phyloP scores from a whole-genome alignment of 2,888 invertebrate species.

The Lepas anatifera region DNA sequence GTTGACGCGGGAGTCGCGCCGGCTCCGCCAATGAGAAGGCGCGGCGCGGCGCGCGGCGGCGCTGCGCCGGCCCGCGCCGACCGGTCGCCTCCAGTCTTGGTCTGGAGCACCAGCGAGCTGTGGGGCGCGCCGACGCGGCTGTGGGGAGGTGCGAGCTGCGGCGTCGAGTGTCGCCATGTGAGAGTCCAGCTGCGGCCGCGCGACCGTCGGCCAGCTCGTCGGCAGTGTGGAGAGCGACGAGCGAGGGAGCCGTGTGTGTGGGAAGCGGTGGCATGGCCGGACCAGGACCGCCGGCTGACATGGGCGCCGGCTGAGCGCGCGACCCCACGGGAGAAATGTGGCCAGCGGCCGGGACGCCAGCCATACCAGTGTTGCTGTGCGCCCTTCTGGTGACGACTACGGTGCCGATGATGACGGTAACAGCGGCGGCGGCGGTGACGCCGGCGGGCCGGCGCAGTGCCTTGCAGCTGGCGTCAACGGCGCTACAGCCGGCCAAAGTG shows the following conservation, averaged over 20 bases:
- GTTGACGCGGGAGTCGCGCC: not conserved
- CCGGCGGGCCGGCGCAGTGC: not conserved
- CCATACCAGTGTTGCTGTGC: not conserved
- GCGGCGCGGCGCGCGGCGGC: not conserved
- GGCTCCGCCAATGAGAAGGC: not conserved
- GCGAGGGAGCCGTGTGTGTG: not conserved
- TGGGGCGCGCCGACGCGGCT: too few relatives aligned
- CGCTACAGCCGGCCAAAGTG: not conserved
- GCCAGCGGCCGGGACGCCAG: not conserved
- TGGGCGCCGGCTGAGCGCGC: constrained; percentile 1
- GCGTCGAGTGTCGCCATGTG: not conserved
- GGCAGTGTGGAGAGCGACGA: not conserved
- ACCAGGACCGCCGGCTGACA: not conserved
- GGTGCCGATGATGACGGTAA: not conserved
- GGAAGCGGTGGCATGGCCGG: not conserved
- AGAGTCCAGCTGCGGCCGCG: too few relatives aligned
- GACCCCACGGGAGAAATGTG: not conserved
- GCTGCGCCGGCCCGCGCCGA: not conserved
- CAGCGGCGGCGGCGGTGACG: not conserved
- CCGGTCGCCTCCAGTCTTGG: not conserved
- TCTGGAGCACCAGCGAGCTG: too few relatives aligned
- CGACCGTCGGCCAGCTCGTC: not conserved
- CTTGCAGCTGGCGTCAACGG: too few relatives aligned
- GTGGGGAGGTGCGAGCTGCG: too few relatives aligned
- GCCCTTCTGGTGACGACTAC: not conserved